Conservation (phyloP, 1,140 invertebrate genomes). For the Sitodiplosis mosellana region DNA sequence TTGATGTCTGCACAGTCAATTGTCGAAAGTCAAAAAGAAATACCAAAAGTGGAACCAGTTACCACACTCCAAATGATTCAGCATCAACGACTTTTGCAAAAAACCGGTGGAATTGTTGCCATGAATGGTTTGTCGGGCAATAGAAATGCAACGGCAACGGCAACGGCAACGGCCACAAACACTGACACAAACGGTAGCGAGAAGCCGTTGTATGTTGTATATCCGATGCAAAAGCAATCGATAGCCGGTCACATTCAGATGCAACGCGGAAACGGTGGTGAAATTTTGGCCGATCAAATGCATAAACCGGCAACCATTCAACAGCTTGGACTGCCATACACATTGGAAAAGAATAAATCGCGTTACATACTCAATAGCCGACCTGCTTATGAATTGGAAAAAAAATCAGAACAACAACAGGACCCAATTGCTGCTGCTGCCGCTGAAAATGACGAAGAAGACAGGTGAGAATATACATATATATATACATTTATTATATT, state of each 20-base stretch:
- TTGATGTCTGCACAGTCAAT: too few species aligned
- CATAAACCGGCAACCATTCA: too few species aligned
- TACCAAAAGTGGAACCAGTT: conserved; percentile 22
- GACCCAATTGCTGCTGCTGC: not conserved
- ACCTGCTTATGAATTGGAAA: too few species aligned
- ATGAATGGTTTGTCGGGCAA: conserved; percentile 3
- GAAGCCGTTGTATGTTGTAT: conserved; percentile 39
- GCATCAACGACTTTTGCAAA: conserved; percentile 20
- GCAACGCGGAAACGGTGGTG: too few species aligned
- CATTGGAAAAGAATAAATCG: too few species aligned
- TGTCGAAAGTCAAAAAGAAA: too few species aligned
- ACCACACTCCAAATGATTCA: conserved; percentile 48
- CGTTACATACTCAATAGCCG: too few species aligned
- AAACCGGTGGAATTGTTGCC: conserved; percentile 2
- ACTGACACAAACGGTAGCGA: conserved; percentile 13
- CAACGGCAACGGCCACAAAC: conserved; percentile 10
- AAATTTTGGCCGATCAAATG: too few species aligned
- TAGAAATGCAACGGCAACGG: conserved; percentile 9
- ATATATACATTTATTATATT: too few species aligned
- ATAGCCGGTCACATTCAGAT: conserved; percentile 25
- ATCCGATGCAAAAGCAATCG: conserved; percentile 27
- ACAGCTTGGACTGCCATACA: too few species aligned
- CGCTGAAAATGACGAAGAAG: not conserved
- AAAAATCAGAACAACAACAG: not conserved
- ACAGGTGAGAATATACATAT: conserved; percentile 25